phyloP scores from a whole-genome alignment of 2,113 vertebrate species.

The Toxostoma redivivum region DNA sequence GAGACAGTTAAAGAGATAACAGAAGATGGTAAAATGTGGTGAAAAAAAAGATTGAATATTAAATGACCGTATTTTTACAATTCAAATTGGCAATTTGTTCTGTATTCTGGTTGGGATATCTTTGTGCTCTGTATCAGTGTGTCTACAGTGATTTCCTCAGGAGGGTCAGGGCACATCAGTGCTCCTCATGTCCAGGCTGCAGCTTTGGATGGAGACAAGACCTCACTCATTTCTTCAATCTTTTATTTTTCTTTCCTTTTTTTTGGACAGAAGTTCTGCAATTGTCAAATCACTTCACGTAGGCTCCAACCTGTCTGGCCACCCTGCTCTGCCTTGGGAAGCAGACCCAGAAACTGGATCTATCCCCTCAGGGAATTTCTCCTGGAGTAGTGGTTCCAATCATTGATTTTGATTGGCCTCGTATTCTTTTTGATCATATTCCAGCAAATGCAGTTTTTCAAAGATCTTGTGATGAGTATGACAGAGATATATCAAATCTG shows the following conservation, averaged over 20 bases:
- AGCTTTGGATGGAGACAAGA: neutral
- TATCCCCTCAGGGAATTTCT: neutral
- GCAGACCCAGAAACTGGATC: neutral
- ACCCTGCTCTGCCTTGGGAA: neutral
- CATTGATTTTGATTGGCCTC: neutral
- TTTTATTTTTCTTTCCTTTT: neutral
- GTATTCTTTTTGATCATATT: neutral
- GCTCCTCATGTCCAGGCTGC: neutral
- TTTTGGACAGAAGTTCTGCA: neutral
- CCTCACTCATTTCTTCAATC: neutral
- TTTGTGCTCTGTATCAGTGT: neutral
- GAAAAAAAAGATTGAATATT: neutral
- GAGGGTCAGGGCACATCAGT: neutral
- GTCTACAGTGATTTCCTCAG: neutral
- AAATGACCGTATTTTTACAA: constrained; percentile 38
- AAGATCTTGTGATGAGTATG: neutral
- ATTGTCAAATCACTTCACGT: neutral
- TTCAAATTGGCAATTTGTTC: constrained; percentile 27
- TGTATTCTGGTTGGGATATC: neutral
- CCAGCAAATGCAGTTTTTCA: neutral
- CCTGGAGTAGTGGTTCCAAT: neutral
- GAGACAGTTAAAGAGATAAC: constrained; percentile 28
- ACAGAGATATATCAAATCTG: neutral
- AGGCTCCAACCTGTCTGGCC: neutral
- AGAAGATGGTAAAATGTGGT: constrained; percentile 36